phyloP scores from a whole-genome alignment of 2,888 invertebrate genomes.

The Drosophila hawaiiensis region DNA sequence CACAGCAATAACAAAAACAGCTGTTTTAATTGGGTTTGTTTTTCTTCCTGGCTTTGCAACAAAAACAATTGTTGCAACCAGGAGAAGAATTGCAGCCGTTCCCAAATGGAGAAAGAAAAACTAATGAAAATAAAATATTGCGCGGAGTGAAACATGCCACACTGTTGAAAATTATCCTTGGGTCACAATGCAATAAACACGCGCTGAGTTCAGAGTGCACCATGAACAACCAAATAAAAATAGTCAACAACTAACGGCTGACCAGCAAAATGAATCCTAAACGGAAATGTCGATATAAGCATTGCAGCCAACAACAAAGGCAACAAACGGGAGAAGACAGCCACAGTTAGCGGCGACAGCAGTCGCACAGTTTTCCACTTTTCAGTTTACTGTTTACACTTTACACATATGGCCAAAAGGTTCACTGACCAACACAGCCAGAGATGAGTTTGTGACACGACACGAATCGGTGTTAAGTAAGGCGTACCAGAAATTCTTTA shows the following conservation, averaged over 20 bases:
- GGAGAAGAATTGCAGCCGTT: conserved; percentile 28
- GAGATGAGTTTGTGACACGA: conserved; percentile 47
- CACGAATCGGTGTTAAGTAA: no score
- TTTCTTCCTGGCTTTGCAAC: conserved; percentile 19
- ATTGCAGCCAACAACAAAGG: conserved; percentile 51
- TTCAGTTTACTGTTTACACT: conserved; percentile 58
- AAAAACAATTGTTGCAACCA: conserved; percentile 32
- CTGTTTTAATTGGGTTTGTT: conserved; percentile 26
- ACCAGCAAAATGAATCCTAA: conserved; percentile 77
- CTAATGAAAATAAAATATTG: conserved; percentile 41
- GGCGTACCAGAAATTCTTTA: not conserved
- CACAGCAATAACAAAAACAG: conserved; percentile 23
- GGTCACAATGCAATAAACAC: conserved; percentile 70
- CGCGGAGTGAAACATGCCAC: conserved; percentile 54
- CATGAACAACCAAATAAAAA: conserved; percentile 3
- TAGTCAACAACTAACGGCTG: conserved; percentile 63
- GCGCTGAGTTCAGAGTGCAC: conserved; percentile 13
- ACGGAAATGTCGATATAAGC: conserved; percentile 81
- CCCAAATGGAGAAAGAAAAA: conserved; percentile 30
- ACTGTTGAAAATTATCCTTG: conserved; percentile 57
- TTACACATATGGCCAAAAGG: conserved; percentile 60
- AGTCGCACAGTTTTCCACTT: conserved; percentile 60
- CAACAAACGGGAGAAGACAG: conserved; percentile 37
- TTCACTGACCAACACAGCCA: conserved; percentile 70
- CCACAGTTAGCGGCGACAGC: conserved; percentile 61